Evolutionary conservation across 2,113 vertebrate species (phyloP), one percentile per base, ranked within the genome.

Genomic region (Amblyopsis rosae): DNA sequence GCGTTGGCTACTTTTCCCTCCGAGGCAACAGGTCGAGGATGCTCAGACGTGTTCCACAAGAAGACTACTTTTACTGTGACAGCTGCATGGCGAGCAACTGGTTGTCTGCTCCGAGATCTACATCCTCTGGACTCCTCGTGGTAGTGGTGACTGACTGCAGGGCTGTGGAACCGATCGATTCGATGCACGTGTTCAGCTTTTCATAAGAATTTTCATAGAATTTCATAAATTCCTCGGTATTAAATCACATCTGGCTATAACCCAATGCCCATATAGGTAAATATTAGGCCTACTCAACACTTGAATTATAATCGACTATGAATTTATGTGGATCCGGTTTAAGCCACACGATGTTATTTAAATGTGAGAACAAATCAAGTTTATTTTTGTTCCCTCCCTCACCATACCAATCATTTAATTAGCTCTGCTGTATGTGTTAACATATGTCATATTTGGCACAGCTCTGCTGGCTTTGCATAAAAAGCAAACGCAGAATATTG

Each of bases 41-140:
- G 79, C 67, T 82, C 62, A 70, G 82, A 79, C 56, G 76, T 67
- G 70, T 80, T 72, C 80, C 56, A 77, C 56, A 13, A 65, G 71
- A 67, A 76, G 78, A 70, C 80, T 86, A 83, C 85, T 88, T 77
- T 73, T 16, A 11, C 76, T 54, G 74, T 84, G 84, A 72, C 83
- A 84, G 78, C 82, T 85, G 26, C 26, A 26, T 26, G 75, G 74
- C 72, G 82, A 83, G 90, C 90, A 91, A 91, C 90, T 90, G 90
- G 89, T 90, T 84, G 87, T 75, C 72, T 83, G 75, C 74, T 73
- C 26, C 54, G 83, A 73, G 83, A 84, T 84, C 85, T 75, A 86
- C 85, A 72, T 75, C 51, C 77, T 17, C 69, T 76, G 72, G 47
- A 75, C 83, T 71, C 82, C 80, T 81, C 80, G 72, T 75, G 79